Conservation (phyloP, 2,888 invertebrate species). For the Athalia cordata region DNA sequence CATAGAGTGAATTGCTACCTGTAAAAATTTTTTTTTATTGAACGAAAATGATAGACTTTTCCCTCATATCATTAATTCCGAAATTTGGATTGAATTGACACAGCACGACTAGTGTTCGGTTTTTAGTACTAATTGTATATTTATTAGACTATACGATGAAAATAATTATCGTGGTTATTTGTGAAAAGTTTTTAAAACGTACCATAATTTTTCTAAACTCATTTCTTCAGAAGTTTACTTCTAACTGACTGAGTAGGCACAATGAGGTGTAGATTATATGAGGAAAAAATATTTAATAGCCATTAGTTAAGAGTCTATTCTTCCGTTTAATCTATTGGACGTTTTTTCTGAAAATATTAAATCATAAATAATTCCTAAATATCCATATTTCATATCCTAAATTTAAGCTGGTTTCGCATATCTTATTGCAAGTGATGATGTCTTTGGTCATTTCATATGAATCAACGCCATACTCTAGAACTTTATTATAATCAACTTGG, state of each 20-base stretch:
- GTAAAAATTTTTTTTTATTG: neutral
- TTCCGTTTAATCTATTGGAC: constrained; percentile 24
- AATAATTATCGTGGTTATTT: neutral
- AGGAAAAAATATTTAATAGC: neutral
- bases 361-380: constrained; percentile 20
- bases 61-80: constrained; percentile 11
- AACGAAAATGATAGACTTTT: neutral
- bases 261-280: constrained; percentile 15
- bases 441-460: constrained; percentile 3
- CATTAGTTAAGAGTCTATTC: constrained; percentile 32
- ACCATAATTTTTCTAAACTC: constrained; percentile 34
- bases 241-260: constrained; percentile 38
- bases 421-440: constrained; percentile 1
- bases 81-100: neutral
- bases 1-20: neutral
- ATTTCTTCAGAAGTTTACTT: constrained; percentile 29
- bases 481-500: neutral
- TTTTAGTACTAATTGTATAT: neutral
- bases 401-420: constrained; percentile 11
- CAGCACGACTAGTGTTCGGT: neutral
- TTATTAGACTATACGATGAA: neutral
- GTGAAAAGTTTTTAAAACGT: constrained; percentile 25
- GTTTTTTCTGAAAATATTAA: constrained; percentile 23
- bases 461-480: constrained; percentile 7
- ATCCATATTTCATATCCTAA: constrained; percentile 30